Conservation (phyloP, 2,888 invertebrate species). For the Timema podura region DNA sequence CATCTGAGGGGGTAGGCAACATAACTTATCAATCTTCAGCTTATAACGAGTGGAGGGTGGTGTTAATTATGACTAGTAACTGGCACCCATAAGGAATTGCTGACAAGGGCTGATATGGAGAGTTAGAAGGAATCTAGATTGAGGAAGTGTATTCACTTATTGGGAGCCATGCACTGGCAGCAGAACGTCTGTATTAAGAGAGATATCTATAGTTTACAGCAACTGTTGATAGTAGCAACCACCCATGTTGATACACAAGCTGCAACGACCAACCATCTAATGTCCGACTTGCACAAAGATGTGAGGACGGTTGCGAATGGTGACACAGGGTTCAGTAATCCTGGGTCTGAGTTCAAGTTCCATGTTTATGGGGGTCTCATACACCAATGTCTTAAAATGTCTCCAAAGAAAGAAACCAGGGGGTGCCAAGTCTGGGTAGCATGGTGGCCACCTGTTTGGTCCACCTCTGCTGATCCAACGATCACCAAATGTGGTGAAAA, state of each 20-base stretch:
- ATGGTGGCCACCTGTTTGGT: neutral
- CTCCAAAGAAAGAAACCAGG: neutral
- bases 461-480: neutral
- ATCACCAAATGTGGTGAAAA: constrained; percentile 4
- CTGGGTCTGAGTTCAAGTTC: neutral
- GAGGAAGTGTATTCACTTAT: too few species aligned
- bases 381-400: neutral
- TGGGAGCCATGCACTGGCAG: too few species aligned
- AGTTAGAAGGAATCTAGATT: too few species aligned
- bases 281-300: neutral
- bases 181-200: neutral
- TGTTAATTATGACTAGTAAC: too few species aligned
- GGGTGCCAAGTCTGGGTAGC: neutral
- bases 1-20: too few species aligned
- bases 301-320: neutral
- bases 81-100: too few species aligned
- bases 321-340: neutral
- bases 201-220: neutral
- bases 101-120: too few species aligned
- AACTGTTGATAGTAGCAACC: neutral
- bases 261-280: neutral
- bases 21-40: too few species aligned
- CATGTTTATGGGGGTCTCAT: neutral
- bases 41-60: too few species aligned
- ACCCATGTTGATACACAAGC: neutral